These are phyloP conservation scores for Petrocephalus zakoni DNA, from an alignment of 2,113 vertebrate species.

Conservation along the genomic window DNA sequence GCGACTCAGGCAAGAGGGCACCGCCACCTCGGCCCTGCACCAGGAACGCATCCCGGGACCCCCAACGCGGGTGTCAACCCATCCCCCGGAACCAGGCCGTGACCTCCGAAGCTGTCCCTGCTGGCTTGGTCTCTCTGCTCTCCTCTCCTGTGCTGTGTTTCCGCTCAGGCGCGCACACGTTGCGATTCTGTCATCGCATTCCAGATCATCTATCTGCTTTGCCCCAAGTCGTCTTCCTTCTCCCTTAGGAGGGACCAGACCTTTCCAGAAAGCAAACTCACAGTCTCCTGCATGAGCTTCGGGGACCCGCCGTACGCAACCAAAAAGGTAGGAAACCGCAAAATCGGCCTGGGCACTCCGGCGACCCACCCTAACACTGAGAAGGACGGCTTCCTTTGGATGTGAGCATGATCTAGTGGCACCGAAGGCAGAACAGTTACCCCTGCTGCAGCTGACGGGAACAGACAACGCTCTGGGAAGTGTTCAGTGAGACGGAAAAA, in stretches of 20 bases:
- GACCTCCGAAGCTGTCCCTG: not conserved
- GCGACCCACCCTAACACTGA: not conserved
- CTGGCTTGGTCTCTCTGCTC: not conserved
- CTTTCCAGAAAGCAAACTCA: not conserved
- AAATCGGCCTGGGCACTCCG: not conserved
- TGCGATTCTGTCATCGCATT: not conserved
- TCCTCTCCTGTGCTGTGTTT: not conserved
- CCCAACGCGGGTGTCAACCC: not conserved
- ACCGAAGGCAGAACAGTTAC: not conserved
- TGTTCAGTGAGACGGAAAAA: constrained; percentile 13
- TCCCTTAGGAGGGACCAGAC: not conserved
- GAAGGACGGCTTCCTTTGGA: not conserved
- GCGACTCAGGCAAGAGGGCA: not conserved
- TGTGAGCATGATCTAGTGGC: not conserved
- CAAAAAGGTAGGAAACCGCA: not conserved
- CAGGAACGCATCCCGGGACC: constrained; percentile 10
- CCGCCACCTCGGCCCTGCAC: not conserved
- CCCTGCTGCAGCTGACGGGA: constrained; percentile 1
- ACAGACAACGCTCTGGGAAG: constrained; percentile 5
- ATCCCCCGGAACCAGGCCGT: not conserved
- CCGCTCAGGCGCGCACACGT: not conserved
- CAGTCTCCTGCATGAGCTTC: not conserved
- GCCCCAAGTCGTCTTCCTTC: not conserved
- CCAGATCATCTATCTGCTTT: not conserved
- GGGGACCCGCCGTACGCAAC: not conserved